A percentile compares a stretch with the other conserved stretches of the same genome.
These are phyloP conservation scores for Rhagonycha fulva DNA, from an alignment of 2,888 invertebrate species.

Conservation along the genomic window DNA sequence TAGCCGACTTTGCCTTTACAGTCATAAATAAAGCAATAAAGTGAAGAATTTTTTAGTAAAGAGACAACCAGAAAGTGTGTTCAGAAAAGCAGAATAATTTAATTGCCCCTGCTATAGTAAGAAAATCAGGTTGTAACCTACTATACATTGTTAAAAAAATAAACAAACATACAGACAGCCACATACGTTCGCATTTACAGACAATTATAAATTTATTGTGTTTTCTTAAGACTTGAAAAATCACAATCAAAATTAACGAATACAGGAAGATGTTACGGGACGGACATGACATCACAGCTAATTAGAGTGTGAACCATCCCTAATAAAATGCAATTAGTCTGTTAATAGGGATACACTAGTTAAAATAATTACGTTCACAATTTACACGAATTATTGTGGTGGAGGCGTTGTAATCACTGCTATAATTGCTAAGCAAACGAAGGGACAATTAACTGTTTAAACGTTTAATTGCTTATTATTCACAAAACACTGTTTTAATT, in stretches of 20 bases:
- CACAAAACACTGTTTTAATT: background rate
- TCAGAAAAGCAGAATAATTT: slow-evolving; percentile 26
- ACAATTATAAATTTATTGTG: background rate
- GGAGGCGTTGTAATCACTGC: slow-evolving; percentile 45
- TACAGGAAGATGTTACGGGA: slow-evolving; percentile 47
- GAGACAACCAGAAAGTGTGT: slow-evolving; percentile 22
- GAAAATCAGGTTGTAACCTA: slow-evolving; percentile 8
- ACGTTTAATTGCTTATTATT: slow-evolving; percentile 16
- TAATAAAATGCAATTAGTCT: slow-evolving; percentile 56
- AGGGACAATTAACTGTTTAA: slow-evolving; percentile 24
- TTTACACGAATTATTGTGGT: slow-evolving; percentile 53
- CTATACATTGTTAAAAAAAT: background rate
- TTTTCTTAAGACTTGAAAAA: slow-evolving; percentile 31
- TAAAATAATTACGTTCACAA: slow-evolving; percentile 55
- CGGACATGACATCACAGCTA: slow-evolving; percentile 54
- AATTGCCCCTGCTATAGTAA: slow-evolving; percentile 19
- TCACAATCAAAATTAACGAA: slow-evolving; percentile 46
- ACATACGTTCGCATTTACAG: background rate
- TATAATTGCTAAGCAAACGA: slow-evolving; percentile 29
- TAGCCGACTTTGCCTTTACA: slow-evolving; percentile 25
- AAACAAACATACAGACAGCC: background rate
- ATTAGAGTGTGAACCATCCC: slow-evolving; percentile 54
- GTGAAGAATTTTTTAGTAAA: slow-evolving; percentile 17
- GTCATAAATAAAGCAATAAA: slow-evolving; percentile 29
- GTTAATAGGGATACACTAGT: slow-evolving; percentile 58